Conservation (phyloP, 2,113 vertebrate species). For the Nannobrachium achirus region DNA sequence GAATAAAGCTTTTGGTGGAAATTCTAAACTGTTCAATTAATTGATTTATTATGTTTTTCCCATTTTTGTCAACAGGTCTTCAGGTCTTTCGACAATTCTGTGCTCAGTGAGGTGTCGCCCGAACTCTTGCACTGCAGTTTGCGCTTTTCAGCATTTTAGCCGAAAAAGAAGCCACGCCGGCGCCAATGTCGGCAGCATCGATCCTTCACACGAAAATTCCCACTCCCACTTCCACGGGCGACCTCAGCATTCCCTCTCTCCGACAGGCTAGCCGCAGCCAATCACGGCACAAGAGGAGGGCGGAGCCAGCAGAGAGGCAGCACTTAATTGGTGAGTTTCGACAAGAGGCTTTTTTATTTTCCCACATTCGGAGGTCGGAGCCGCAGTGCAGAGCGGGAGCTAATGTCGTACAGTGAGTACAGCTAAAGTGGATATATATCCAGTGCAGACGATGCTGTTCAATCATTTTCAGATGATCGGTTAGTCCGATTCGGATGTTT, state of each 20-base stretch:
- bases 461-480: conserved; percentile 83
- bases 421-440: conserved; percentile 81
- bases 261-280: conserved; percentile 82
- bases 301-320: conserved; percentile 78
- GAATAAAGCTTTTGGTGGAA: background rate
- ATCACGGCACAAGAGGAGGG: conserved; percentile 75
- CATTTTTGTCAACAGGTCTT: conserved; percentile 66
- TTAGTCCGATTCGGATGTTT: conserved; percentile 75
- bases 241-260: conserved; percentile 77
- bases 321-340: conserved; percentile 84
- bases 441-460: conserved; percentile 79
- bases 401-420: conserved; percentile 88
- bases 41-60: conserved; percentile 4
- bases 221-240: conserved; percentile 75
- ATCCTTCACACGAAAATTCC: conserved; percentile 79
- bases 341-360: conserved; percentile 84
- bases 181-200: conserved; percentile 80
- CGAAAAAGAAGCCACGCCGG: conserved; percentile 77
- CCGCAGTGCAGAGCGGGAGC: conserved; percentile 84
- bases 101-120: conserved; percentile 53
- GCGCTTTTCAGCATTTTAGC: conserved; percentile 74
- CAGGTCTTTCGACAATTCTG: conserved; percentile 56
- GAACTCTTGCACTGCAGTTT: conserved; percentile 53
- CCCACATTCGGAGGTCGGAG: conserved; percentile 81
- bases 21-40: background rate